Evolutionary conservation across 2,888 invertebrate genomes (phyloP), one percentile per base, ranked within the genome.

Genomic region (Cephus rjabovi): DNA sequence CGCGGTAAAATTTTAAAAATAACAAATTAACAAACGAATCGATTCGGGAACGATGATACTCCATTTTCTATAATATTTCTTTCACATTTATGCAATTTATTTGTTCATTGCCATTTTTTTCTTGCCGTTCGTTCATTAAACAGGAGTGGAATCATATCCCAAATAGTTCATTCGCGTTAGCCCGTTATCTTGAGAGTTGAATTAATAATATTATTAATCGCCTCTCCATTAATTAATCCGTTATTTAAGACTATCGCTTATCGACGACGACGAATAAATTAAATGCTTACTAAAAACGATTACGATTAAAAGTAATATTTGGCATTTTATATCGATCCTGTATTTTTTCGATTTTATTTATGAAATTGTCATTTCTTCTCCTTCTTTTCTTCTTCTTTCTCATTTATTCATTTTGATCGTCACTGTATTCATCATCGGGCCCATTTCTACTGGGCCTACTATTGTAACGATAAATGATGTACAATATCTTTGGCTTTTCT

Each of bases 271-370:
- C 82, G 84, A 82, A 81, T 79, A 84, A 56, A 87, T 86, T 80
- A 81, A 83, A 86, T 79, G 79, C 82, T 81, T 81, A 83, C 77
- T 86, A 85, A 56, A 86, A 85, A 84, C 56, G 79, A 86, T 83
- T 85, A 85, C 76, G 83, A 85, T 81, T 81, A 86, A 79, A 77
- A 81, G 71, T 82, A 83, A 84, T 80, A 79, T 86, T 86, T 86
- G 86, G 86, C 87, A 86, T 86, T 83, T 56, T 15, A 56, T 23
- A 56, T 56, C 56, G 9, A 56, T 56, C 56, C 56, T 56, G 56
- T 56, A 23, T 56, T 56, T 23, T 23, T 56, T 56, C 9, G 23
- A 23, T 56, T 56, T 56, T 56, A 56, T 56, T 56, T 2, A 23
- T 56, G 23, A 2, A 56, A 56, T 56, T 34, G 23, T 34, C 37